phyloP scores from a whole-genome alignment of 2,113 vertebrate species.

The Nibea albiflora region DNA sequence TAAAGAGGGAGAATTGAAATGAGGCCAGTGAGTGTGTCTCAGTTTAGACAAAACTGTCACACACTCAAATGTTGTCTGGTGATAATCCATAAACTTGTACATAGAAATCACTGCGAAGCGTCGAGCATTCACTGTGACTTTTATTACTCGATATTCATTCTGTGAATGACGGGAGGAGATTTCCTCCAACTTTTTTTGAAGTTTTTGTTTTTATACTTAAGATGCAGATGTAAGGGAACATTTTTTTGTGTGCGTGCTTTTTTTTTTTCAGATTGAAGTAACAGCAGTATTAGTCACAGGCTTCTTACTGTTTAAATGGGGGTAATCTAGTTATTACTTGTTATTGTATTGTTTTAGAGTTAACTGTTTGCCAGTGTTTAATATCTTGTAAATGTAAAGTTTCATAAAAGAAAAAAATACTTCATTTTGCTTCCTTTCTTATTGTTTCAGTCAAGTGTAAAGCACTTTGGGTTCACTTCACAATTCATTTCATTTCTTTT shows the following conservation, averaged over 20 bases:
- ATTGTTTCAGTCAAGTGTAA: background rate
- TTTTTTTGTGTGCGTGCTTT: background rate
- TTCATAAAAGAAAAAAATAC: conserved; percentile 32
- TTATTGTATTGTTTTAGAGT: conserved; percentile 19
- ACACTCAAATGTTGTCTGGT: background rate
- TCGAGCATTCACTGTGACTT: conserved; percentile 34
- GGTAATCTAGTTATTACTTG: background rate
- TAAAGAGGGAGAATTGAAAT: conserved; percentile 39
- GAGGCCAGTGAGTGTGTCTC: conserved; percentile 10
- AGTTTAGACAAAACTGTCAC: background rate
- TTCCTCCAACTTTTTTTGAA: conserved; percentile 33
- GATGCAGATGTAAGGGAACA: background rate
- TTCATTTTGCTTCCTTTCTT: background rate
- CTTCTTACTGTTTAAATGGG: background rate
- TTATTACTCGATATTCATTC: conserved; percentile 80
- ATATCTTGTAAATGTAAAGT: conserved; percentile 28
- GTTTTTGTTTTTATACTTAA: conserved; percentile 57
- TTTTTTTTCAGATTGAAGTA: background rate
- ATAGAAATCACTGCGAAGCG: conserved; percentile 30
- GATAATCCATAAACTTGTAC: conserved; percentile 4
- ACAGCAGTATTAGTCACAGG: conserved; percentile 23
- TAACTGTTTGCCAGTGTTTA: background rate
- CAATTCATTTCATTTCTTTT: background rate
- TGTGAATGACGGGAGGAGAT: conserved; percentile 81
- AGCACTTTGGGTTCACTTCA: background rate